Percentiles rank a stretch among this genome's conserved stretches.
phyloP scores from a whole-genome alignment of 2,888 invertebrate species.

The Ectemnius continuus region DNA sequence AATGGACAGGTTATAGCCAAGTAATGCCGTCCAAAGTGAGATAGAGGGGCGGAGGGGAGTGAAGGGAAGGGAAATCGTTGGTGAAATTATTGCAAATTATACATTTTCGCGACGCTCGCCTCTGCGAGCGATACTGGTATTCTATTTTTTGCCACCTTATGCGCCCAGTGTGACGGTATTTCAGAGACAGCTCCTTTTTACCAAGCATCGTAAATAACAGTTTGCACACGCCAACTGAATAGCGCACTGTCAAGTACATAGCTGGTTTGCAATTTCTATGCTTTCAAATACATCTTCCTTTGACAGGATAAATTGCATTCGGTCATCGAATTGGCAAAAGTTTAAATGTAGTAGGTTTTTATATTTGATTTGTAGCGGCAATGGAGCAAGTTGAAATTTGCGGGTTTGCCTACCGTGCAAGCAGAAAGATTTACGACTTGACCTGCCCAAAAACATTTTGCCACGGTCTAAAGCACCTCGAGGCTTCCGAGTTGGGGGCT shows the following conservation, averaged over 20 bases:
- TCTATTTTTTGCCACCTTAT: conserved; percentile 21
- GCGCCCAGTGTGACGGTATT: conserved; percentile 15
- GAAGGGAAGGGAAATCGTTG: conserved; percentile 31
- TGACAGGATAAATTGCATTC: too few species aligned
- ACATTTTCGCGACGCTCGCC: conserved; percentile 47
- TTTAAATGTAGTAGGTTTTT: too few species aligned
- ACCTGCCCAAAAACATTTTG: conserved; percentile 33
- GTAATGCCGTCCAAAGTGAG: conserved; percentile 29
- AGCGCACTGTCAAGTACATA: too few species aligned
- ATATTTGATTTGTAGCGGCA: too few species aligned
- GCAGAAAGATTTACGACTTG: conserved; percentile 18
- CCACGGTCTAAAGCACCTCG: background rate
- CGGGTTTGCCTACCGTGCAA: background rate
- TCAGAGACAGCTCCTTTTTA: background rate
- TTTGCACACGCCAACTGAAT: too few species aligned
- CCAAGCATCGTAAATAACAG: too few species aligned
- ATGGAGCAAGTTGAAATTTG: too few species aligned
- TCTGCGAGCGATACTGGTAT: conserved; percentile 24
- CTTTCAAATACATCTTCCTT: too few species aligned
- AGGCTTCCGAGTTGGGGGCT: background rate
- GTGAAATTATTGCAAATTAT: conserved; percentile 64
- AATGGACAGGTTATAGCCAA: conserved; percentile 42
- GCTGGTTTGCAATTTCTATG: too few species aligned
- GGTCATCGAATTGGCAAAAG: too few species aligned
- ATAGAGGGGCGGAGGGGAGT: background rate